Percentiles rank a stretch among this genome's conserved stretches.
phyloP scores from a whole-genome alignment of 2,113 vertebrate species.

The Machaerirhynchus nigripectus region DNA sequence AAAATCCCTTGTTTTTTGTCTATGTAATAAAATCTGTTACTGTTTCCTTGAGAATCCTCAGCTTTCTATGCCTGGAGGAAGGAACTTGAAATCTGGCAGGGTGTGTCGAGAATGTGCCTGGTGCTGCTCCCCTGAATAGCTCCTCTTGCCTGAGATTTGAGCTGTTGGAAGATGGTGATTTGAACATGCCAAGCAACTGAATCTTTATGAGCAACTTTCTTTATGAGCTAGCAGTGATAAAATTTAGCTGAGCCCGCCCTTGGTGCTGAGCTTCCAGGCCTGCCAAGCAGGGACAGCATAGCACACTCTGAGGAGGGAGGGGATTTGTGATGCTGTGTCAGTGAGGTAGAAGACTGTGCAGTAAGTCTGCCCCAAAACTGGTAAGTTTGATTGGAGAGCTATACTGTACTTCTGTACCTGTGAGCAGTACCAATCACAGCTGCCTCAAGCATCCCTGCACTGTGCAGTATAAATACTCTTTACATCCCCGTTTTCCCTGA shows the following conservation, averaged over 20 bases:
- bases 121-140: neutral
- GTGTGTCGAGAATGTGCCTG: neutral
- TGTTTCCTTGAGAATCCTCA: neutral
- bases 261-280: neutral
- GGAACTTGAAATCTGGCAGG: neutral
- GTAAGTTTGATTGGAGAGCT: neutral
- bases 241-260: neutral
- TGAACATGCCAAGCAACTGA: neutral
- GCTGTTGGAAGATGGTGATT: neutral
- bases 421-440: neutral
- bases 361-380: neutral
- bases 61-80: neutral
- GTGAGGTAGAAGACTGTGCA: neutral
- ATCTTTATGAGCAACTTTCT: neutral
- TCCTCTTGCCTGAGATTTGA: neutral
- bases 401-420: neutral
- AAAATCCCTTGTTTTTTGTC: neutral
- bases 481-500: neutral
- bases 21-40: conserved; percentile 22
- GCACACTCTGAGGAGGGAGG: neutral
- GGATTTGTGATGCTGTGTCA: neutral
- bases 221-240: neutral
- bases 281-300: accelerated
- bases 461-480: neutral
- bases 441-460: neutral